These are phyloP conservation scores for Monoplex corrugatus DNA, from an alignment of 2,888 invertebrate genomes.

Conservation along the genomic window DNA sequence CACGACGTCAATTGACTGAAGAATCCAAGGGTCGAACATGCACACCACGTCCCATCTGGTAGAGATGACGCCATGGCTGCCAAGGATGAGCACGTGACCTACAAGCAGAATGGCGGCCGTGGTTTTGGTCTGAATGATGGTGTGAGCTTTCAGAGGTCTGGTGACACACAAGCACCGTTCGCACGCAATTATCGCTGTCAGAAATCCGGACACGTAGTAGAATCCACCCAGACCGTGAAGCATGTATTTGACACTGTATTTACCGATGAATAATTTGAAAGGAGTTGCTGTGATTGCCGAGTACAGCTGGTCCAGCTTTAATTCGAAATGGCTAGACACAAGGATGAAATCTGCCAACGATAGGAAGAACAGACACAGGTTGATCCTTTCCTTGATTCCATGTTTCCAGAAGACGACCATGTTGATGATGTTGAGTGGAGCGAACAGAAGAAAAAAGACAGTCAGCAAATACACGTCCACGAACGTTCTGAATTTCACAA, in stretches of 20 bases:
- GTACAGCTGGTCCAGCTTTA: background rate
- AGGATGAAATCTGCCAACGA: background rate
- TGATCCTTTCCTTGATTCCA: background rate
- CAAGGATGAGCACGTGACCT: background rate
- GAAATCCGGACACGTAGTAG: constrained; percentile 8
- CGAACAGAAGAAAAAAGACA: background rate
- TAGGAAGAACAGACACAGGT: background rate
- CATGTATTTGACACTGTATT: background rate
- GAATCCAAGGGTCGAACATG: background rate
- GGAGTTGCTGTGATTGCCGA: background rate
- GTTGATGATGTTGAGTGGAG: background rate
- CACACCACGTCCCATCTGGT: background rate
- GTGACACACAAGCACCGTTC: constrained; percentile 16
- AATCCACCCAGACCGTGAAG: background rate
- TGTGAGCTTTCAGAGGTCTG: constrained; percentile 16
- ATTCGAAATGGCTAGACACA: background rate
- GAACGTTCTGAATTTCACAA: background rate
- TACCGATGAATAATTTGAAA: background rate
- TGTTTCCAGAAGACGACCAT: background rate
- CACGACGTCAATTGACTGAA: background rate
- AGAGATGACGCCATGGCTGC: background rate
- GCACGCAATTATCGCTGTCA: background rate
- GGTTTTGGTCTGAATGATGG: background rate
- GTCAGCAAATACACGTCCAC: background rate
- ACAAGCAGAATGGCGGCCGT: background rate